A percentile compares a stretch with the other conserved stretches of the same genome.
These are phyloP conservation scores for Nomia melanderi DNA, from an alignment of 1,140 invertebrate genomes.

Conservation along the genomic window DNA sequence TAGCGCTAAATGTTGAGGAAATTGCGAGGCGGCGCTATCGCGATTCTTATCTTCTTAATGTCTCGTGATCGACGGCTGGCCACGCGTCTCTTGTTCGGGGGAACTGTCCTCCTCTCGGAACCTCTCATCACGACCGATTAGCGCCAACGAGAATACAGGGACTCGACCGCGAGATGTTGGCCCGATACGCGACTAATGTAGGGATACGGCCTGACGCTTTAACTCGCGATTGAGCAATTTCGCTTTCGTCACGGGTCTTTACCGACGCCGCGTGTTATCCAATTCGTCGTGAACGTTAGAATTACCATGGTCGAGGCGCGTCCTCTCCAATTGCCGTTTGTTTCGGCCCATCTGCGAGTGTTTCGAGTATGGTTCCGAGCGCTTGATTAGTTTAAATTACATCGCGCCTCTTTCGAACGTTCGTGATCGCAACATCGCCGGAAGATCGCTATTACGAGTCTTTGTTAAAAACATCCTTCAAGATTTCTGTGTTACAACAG, in stretches of 20 bases:
- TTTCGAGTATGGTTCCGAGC: background rate
- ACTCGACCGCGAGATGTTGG: slow-evolving; percentile 23
- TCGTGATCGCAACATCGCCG: background rate
- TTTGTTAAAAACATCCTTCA: background rate
- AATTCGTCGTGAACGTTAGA: slow-evolving; percentile 41
- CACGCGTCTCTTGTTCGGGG: slow-evolving; percentile 48
- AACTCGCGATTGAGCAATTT: slow-evolving; percentile 43
- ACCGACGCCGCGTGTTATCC: slow-evolving; percentile 27
- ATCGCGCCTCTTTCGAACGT: no score
- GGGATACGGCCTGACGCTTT: slow-evolving; percentile 39
- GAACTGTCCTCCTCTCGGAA: slow-evolving; percentile 31
- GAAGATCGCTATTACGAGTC: background rate
- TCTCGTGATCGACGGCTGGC: slow-evolving; percentile 59
- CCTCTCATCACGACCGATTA: slow-evolving; percentile 39
- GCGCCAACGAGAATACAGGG: slow-evolving; percentile 25
- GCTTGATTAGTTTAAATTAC: background rate
- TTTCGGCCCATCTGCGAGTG: slow-evolving; percentile 12
- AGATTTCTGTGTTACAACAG: no score
- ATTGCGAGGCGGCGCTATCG: slow-evolving; percentile 59
- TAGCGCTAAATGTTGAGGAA: slow-evolving; percentile 64
- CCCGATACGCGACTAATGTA: slow-evolving; percentile 36
- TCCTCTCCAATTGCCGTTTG: background rate
- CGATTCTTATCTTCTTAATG: slow-evolving; percentile 58
- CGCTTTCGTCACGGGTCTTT: slow-evolving; percentile 45
- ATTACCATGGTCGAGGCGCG: slow-evolving; percentile 16